Evolutionary conservation across 2,113 vertebrate genomes (phyloP), one percentile per base, ranked within the genome.

Genomic region (Cyprinodon variegatus): DNA sequence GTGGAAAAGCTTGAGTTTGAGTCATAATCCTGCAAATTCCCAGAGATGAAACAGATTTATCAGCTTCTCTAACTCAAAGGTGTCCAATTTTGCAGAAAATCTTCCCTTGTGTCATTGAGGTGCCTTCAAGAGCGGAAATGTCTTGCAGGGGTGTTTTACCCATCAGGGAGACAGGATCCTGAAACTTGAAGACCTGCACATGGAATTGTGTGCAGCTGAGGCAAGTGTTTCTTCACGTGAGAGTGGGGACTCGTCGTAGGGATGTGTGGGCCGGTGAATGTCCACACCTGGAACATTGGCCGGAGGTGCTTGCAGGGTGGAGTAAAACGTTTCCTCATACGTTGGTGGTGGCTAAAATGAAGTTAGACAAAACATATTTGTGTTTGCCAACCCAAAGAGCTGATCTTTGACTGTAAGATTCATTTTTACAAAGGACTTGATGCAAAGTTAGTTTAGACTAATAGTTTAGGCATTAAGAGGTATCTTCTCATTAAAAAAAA

Each of bases 301-400:
- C 38, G 78, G 38, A 4, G 46, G 65, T 36, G 50, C 50, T 57
- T 57, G 50, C n/a, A 79, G 37, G 53, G 92, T 88, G 61, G 89
- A 91, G 53, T 65, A 63, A 72, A 93, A 61, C 50, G 91, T 90
- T 6, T 94, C 93, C n/a, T 94, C 90, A 0, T 94, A 94, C 3
- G 93, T 86, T 66, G 94, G 94, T 4, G 94, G 94, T 79, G 89
- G 84, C 94, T 93, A 17, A 53, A 84, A 64, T 4, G 11, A 40
- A 74, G 39, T 1, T 13, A 4, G 61, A 70, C 3, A 48, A 71
- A 65, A 11, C 0, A 69, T 40, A 29, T 29, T 29, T 29, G 29
- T 29, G 29, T 29, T 29, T 29, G 29, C 29, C 29, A 29, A 36
- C 11, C 22, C 40, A 36, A 39, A 36, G 17, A 65, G 3, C 63